Base-by-base conservation (phyloP, 37 sponge, comb jelly and placozoan genomes). In the Aphrocallistes beatrix region DNA sequence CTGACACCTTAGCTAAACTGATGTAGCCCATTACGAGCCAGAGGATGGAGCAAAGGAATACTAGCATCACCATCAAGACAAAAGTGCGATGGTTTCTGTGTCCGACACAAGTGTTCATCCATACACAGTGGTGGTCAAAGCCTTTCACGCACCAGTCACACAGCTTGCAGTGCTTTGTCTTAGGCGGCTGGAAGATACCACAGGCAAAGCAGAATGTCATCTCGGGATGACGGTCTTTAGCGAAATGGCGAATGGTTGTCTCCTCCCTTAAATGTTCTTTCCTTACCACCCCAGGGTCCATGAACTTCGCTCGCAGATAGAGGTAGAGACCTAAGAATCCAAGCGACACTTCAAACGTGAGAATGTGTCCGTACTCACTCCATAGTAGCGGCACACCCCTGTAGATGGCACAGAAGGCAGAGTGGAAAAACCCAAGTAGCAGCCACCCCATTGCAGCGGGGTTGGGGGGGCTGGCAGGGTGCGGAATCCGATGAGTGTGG, bases 121-220 rank as follows among this genome's bases (percentile, higher is more conserved):
- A 94, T 83, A 88, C 83, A 51, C 94, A 94, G 84, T 94, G 94
- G 86, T 94, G 94, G 83, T 94, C 94, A 87, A 94, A 94, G 21
- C 90, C 90, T 34, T 42, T 84, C 83, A 85, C 87, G 48, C 94
- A 94, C 17, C 85, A 50, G 37, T 85, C 87, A 85, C 94, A 94
- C 30, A 94, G 50, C 86, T 90, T 87, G 51, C 94, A 94, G 86
- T 94, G 92, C 39, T 94, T 94, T 0, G 94, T 90, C 32, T 42
- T 30, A 25, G 75, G 75, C 28, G 75, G 75, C 75, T 60, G 75
- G n/a, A 60, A 60, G 3, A 60, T 60, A 13, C 75, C 75, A 13
- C 75, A 60, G 3, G 75, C 8, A 13, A 19, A 60, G 21, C 75
- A 60, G 34, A 32, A 60, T 25, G 75, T 60, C 10, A 32, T 25